phyloP scores from a whole-genome alignment of 2,113 vertebrate genomes.

The Oreocharis arfaki region DNA sequence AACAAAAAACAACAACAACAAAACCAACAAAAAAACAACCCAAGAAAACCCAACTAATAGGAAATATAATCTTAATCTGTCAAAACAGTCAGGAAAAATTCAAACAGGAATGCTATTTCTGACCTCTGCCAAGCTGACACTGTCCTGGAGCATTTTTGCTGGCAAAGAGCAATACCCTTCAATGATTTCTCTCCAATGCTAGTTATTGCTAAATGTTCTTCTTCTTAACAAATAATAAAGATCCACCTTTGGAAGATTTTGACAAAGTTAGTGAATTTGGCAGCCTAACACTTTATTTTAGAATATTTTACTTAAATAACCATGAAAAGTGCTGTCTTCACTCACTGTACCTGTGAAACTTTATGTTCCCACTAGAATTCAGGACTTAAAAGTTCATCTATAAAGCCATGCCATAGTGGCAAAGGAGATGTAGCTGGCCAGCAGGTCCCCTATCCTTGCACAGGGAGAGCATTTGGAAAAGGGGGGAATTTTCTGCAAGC shows the following conservation, averaged over 20 bases:
- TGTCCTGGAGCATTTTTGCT: not conserved
- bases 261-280: not conserved
- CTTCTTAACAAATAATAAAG: not conserved
- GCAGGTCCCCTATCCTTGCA: not conserved
- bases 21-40: too few relatives aligned
- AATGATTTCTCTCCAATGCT: not conserved
- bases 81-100: not conserved
- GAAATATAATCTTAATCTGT: not conserved
- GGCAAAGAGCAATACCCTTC: not conserved
- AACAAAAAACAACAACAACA: too few relatives aligned
- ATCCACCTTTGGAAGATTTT: not conserved
- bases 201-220: not conserved
- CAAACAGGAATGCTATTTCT: not conserved
- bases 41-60: too few relatives aligned
- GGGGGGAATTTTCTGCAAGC: not conserved
- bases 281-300: not conserved
- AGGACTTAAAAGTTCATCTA: not conserved
- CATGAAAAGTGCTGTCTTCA: not conserved
- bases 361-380: not conserved
- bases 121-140: not conserved
- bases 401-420: not conserved
- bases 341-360: not conserved
- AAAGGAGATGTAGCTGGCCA: not conserved
- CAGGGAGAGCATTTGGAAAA: not conserved
- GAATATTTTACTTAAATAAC: not conserved